phyloP scores from a whole-genome alignment of 2,888 invertebrate species.

The Tinea semifulvella region DNA sequence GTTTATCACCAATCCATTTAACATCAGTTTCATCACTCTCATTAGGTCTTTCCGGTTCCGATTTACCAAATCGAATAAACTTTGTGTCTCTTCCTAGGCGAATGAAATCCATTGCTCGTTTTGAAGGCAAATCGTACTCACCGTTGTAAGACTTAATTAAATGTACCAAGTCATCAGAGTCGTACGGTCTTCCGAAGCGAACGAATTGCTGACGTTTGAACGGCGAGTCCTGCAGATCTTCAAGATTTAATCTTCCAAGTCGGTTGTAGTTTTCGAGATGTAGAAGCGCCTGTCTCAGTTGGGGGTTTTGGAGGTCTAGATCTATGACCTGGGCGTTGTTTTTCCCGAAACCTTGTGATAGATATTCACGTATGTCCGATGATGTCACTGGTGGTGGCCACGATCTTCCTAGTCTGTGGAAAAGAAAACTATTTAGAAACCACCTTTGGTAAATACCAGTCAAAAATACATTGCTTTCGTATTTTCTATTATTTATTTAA shows the following conservation, averaged over 20 bases:
- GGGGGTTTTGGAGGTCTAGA: neutral
- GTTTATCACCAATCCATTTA: constrained; percentile 21
- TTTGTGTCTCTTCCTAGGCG: constrained; percentile 52
- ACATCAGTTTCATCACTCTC: constrained; percentile 29
- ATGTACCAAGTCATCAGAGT: constrained; percentile 45
- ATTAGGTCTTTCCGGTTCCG: constrained; percentile 19
- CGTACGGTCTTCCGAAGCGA: constrained; percentile 48
- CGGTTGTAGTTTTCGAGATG: constrained; percentile 2
- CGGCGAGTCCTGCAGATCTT: constrained; percentile 26
- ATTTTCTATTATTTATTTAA: too few relatives aligned
- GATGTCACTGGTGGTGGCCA: constrained; percentile 50
- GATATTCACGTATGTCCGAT: constrained; percentile 45
- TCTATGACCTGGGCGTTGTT: neutral
- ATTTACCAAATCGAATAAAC: constrained; percentile 59
- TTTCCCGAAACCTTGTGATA: constrained; percentile 21
- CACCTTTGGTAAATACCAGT: too few relatives aligned
- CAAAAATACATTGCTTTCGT: too few relatives aligned
- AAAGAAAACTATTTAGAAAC: too few relatives aligned
- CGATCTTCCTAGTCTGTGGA: constrained; percentile 49
- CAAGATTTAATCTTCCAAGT: neutral
- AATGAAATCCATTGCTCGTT: constrained; percentile 45
- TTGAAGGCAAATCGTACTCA: constrained; percentile 39
- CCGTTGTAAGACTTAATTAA: constrained; percentile 42
- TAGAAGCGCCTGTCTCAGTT: neutral
- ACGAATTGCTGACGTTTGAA: constrained; percentile 48